Evolutionary conservation across 2,888 invertebrate species (phyloP).

Genomic region (Ligdia adustata): DNA sequence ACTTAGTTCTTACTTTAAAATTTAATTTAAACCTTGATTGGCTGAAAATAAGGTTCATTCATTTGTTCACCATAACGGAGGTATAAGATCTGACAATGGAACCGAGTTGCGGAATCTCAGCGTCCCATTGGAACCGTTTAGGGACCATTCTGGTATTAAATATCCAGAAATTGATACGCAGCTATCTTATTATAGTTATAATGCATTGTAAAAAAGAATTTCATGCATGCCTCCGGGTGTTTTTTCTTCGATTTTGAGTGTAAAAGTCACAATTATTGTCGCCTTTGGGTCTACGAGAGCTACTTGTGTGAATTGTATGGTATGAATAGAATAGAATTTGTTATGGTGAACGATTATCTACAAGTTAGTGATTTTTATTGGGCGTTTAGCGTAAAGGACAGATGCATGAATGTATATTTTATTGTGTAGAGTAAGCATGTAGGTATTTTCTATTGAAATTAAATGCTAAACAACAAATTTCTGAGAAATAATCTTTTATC

Average conservation of each 20-base stretch:
- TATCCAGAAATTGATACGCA: slow-evolving; percentile 49
- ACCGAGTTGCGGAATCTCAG: slow-evolving; percentile 22
- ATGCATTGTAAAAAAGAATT: slow-evolving; percentile 64
- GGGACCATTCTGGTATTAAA: slow-evolving; percentile 40
- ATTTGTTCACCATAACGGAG: background rate
- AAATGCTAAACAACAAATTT: no score
- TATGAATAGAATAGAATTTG: slow-evolving; percentile 62
- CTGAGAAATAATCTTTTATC: no score
- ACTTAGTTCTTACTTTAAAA: background rate
- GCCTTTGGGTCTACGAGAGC: slow-evolving; percentile 50
- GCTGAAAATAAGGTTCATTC: background rate
- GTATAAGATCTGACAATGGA: slow-evolving; percentile 9
- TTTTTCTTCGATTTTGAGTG: slow-evolving; percentile 43
- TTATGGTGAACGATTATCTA: slow-evolving; percentile 67
- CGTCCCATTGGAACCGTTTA: slow-evolving; percentile 35
- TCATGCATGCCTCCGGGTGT: slow-evolving; percentile 67
- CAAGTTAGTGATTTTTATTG: slow-evolving; percentile 47
- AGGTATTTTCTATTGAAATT: background rate
- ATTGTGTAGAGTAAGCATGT: background rate
- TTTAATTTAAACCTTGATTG: background rate
- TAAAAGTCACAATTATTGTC: slow-evolving; percentile 65
- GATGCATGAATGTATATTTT: slow-evolving; percentile 37
- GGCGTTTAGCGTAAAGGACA: slow-evolving; percentile 32
- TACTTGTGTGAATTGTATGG: slow-evolving; percentile 51
- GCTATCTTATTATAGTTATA: slow-evolving; percentile 69